Conservation (phyloP, 2,797 vertebrate species). For the Borostomias antarcticus region DNA sequence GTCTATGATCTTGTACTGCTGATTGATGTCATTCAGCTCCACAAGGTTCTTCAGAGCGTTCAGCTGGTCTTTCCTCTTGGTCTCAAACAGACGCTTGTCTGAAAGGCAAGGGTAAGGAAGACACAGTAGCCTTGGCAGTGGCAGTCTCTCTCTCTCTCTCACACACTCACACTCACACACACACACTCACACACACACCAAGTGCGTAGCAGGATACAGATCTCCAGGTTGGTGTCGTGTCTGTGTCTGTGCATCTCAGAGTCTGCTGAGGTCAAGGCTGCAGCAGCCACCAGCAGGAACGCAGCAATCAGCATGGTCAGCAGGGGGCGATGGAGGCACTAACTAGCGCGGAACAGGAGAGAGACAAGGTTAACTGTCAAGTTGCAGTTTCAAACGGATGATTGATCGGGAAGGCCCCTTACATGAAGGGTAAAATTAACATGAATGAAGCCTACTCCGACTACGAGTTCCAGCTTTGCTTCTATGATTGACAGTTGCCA, state of each 20-base stretch:
- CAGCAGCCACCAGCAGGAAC: slow-evolving; percentile 71
- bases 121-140: no score
- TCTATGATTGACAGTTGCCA: neutral
- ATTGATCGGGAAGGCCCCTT: no score
- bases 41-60: slow-evolving; percentile 94
- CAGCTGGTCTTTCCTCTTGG: slow-evolving; percentile 96
- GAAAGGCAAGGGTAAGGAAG: slow-evolving; percentile 26
- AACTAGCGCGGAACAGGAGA: slow-evolving; percentile 6
- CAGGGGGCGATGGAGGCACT: slow-evolving; percentile 48
- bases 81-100: slow-evolving; percentile 98
- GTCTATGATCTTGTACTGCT: slow-evolving; percentile 98
- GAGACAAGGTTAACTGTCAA: slow-evolving; percentile 8
- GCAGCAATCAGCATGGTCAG: slow-evolving; percentile 80
- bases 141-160: neutral
- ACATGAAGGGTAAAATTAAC: no score
- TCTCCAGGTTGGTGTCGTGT: slow-evolving; percentile 88
- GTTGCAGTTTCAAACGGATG: neutral
- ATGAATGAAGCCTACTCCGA: no score
- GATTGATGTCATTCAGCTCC: slow-evolving; percentile 94
- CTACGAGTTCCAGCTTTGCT: neutral
- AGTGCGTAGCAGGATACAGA: slow-evolving; percentile 87
- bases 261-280: slow-evolving; percentile 67
- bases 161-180: neutral
- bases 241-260: slow-evolving; percentile 74
- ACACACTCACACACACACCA: neutral